These are phyloP conservation scores for Heliangelus exortis DNA, from an alignment of 2,797 vertebrate genomes.

Conservation along the genomic window DNA sequence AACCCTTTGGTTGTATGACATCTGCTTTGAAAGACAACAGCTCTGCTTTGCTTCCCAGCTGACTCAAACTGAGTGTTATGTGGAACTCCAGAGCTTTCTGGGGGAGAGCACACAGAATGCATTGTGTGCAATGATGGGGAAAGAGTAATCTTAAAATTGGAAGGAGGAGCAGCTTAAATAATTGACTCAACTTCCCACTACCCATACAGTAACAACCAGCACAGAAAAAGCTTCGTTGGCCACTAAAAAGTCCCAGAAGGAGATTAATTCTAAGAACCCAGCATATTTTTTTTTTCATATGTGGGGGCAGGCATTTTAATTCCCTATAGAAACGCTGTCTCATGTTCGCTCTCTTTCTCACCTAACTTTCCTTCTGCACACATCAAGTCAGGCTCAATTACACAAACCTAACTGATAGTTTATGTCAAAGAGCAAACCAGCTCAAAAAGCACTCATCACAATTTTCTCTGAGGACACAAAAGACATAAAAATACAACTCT, in stretches of 20 bases:
- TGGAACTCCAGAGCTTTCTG: not conserved
- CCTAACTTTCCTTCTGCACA: rapidly evolving
- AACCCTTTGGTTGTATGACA: not conserved
- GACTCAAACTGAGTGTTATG: not conserved
- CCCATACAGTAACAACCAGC: not conserved
- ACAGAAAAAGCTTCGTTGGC: not conserved
- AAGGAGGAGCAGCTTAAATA: not conserved
- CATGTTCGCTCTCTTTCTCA: rapidly evolving
- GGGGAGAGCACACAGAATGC: not conserved
- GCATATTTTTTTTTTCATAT: not conserved
- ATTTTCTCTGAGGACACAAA: not conserved
- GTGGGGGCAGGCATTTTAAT: not conserved
- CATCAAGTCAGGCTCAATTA: not conserved
- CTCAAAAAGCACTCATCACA: not conserved
- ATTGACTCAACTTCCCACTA: not conserved
- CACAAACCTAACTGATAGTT: not conserved
- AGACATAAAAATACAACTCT: not conserved
- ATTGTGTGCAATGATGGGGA: not conserved
- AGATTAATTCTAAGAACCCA: not conserved
- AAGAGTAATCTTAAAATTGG: not conserved
- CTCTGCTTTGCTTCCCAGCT: not conserved
- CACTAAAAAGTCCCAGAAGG: not conserved
- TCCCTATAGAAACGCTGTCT: not conserved
- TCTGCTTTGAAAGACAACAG: not conserved
- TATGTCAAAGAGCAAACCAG: not conserved